Evolutionary conservation across 1,140 invertebrate species (phyloP).

Genomic region (Oedothorax gibbosus): DNA sequence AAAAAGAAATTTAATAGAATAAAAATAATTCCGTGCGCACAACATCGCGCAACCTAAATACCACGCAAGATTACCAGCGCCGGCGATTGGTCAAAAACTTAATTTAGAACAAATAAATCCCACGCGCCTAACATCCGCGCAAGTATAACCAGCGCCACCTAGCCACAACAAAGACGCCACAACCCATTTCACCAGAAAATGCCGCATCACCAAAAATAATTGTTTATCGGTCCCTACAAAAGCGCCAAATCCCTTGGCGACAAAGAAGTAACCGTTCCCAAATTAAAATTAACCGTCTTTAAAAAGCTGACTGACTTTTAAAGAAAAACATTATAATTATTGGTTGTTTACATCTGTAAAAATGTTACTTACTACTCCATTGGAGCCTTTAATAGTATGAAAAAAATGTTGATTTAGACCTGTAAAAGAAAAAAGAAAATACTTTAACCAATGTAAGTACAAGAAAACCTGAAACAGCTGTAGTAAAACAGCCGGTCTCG

Average conservation of each 20-base stretch:
- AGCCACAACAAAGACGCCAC: no score
- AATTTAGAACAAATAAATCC: not conserved
- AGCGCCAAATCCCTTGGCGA: no score
- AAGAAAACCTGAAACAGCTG: not conserved
- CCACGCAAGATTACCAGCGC: not conserved
- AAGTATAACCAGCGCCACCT: no score
- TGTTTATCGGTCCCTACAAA: not conserved
- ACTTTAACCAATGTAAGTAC: not conserved
- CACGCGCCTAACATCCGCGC: no score
- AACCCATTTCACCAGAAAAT: no score
- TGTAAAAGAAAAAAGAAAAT: not conserved
- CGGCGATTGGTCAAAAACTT: not conserved
- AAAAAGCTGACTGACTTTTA: not conserved
- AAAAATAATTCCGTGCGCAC: no score
- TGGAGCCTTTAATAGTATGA: conserved; percentile 13
- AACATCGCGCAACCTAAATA: not conserved
- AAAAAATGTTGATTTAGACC: conserved; percentile 24
- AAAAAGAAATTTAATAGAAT: no score
- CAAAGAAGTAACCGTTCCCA: not conserved
- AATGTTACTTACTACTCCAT: no score
- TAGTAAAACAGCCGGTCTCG: no score
- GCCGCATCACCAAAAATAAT: not conserved
- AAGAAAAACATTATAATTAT: not conserved
- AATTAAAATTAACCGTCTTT: not conserved
- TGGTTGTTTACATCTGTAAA: not conserved